Evolutionary conservation across 1,140 invertebrate genomes (phyloP), one percentile per base, ranked within the genome.

Genomic region (Leptinotarsa lineolata): DNA sequence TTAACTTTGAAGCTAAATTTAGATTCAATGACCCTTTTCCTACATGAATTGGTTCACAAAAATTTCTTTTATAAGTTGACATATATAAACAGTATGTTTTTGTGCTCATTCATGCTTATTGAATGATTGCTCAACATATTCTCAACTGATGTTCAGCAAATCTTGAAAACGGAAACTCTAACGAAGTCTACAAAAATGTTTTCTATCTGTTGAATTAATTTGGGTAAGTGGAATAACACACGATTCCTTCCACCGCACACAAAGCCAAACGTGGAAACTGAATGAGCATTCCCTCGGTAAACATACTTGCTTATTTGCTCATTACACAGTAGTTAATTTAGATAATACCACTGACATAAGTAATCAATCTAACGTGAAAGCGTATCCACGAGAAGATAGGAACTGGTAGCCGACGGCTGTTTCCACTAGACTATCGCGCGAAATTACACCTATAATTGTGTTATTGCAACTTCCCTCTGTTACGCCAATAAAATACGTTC

Each of bases 361-460:
- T 65, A 74, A 74, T 74, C 73, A 74, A 74, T 74, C 73, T 66
- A 74, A 63, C 45, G 69, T 73, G 68, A 61, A 68, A 69, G 72
- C 65, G 20, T 39, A 72, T 64, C 24, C 71, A 21, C 21, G 67
- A 70, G 60, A 69, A 64, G 72, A 64, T 64, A 46, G 48, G 67
- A 65, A 48, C 67, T 65, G 24, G 48, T 54, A 48, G 68, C 70
- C 58, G 61, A 20, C 44, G 63, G 68, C 54, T 39, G 67, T 74
- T 74, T 73, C 72, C 68, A 60, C 48, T n/a, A 68, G 66, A 68
- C 64, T 70, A 22, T 74, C 73, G 73, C 68, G 61, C 66, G 68
- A 67, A 74, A 74, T 74, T 74, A 70, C 68, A 67, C 65, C 59
- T 67, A 71, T 74, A 74, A 74, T 74, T 74, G 73, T 74, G 58